Evolutionary conservation across 2,113 vertebrate species (phyloP).

Genomic region (zebrafish (Danio rerio)): GRCz12tu NC_133189.1:43375001-43375500

Average conservation of each 20-base stretch:
- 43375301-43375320: background rate
- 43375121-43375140: slow-evolving; percentile 42
- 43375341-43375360: background rate
- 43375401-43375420: too few relatives aligned
- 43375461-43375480: too few relatives aligned
- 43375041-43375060: background rate
- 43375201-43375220: background rate
- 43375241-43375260: slow-evolving; percentile 26
- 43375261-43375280: slow-evolving; percentile 40
- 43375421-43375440: too few relatives aligned
- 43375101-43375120: slow-evolving; percentile 26
- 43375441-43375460: too few relatives aligned
- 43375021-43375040: background rate
- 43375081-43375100: slow-evolving; percentile 41
- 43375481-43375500: background rate
- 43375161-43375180: slow-evolving; percentile 50
- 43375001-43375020: background rate
- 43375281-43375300: slow-evolving; percentile 25
- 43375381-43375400: too few relatives aligned
- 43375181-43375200: slow-evolving; percentile 21
- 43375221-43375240: background rate
- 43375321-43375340: background rate
- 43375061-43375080: slow-evolving; percentile 9
- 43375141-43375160: slow-evolving; percentile 44
- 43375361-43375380: background rate